Percentiles rank a stretch among this genome's conserved stretches.
These are phyloP conservation scores for Dryobotodes eremita DNA, from an alignment of 2,888 invertebrate species.

Conservation along the genomic window DNA sequence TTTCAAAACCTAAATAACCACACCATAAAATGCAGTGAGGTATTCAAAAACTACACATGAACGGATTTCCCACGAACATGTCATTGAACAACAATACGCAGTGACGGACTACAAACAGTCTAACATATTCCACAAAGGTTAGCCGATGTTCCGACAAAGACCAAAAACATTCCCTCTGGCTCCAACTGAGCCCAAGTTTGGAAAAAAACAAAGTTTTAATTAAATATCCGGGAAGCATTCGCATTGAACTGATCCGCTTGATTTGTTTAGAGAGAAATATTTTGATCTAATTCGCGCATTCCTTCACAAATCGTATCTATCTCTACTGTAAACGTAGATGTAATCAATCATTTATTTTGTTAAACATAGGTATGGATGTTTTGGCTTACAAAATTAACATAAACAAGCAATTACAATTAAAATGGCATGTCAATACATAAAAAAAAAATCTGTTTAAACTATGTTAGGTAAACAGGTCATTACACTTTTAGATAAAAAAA, in stretches of 20 bases:
- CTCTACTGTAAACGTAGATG: not conserved
- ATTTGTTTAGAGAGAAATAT: slow-evolving; percentile 59
- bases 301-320: slow-evolving; percentile 4
- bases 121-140: slow-evolving; percentile 24
- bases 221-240: slow-evolving; percentile 71
- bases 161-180: slow-evolving; percentile 63
- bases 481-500: too few relatives aligned
- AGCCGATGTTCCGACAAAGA: slow-evolving; percentile 34
- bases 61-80: slow-evolving; percentile 9
- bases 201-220: slow-evolving; percentile 75
- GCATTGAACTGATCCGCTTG: slow-evolving; percentile 47
- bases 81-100: slow-evolving; percentile 20
- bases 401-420: too few relatives aligned
- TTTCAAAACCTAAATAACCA: not conserved
- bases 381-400: too few relatives aligned
- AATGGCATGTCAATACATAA: too few relatives aligned
- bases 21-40: not conserved
- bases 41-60: slow-evolving; percentile 26
- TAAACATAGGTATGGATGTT: too few relatives aligned
- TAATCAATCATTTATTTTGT: too few relatives aligned
- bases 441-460: too few relatives aligned
- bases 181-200: slow-evolving; percentile 48
- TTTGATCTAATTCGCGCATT: slow-evolving; percentile 56
- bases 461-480: too few relatives aligned
- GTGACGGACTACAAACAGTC: slow-evolving; percentile 30